Percentiles rank a stretch among this genome's conserved stretches.
These are phyloP conservation scores for Mallateleia sp. DNA, from an alignment of 2,888 invertebrate genomes.

Conservation along the genomic window DNA sequence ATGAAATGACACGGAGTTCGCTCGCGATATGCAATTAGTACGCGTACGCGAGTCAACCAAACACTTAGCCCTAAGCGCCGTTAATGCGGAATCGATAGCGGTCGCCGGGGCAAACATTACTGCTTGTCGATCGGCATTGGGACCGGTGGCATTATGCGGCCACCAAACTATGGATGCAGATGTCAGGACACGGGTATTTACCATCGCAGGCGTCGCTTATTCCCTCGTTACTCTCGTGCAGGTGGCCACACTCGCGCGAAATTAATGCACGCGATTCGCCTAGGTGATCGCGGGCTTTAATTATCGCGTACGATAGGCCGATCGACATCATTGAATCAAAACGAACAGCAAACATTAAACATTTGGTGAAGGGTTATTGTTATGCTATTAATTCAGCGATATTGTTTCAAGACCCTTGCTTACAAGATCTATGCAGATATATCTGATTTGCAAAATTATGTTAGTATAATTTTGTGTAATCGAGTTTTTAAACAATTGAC, in stretches of 20 bases:
- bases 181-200: slow-evolving; percentile 78
- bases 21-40: slow-evolving; percentile 60
- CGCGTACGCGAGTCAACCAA: slow-evolving; percentile 36
- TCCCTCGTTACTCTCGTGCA: slow-evolving; percentile 75
- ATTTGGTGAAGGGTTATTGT: slow-evolving; percentile 47
- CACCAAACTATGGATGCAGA: slow-evolving; percentile 76
- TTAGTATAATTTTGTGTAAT: slow-evolving; percentile 4
- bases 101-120: slow-evolving; percentile 75
- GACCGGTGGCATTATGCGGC: slow-evolving; percentile 75
- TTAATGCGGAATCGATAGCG: slow-evolving; percentile 76
- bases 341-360: slow-evolving; percentile 64
- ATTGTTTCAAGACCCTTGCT: slow-evolving; percentile 12
- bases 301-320: slow-evolving; percentile 46
- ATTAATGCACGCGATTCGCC: slow-evolving; percentile 65
- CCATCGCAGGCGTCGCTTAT: slow-evolving; percentile 72
- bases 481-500: neutral
- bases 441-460: slow-evolving; percentile 4
- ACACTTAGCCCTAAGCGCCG: slow-evolving; percentile 69
- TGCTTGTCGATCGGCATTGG: slow-evolving; percentile 73
- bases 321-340: slow-evolving; percentile 66
- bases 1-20: slow-evolving; percentile 34
- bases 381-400: slow-evolving; percentile 12
- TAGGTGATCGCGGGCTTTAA: slow-evolving; percentile 57
- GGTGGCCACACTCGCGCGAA: slow-evolving; percentile 62
- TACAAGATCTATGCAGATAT: neutral